A percentile compares a stretch with the other conserved stretches of the same genome.
Evolutionary conservation across 2,797 vertebrate genomes (phyloP).

Genomic region (Notoglanidium macrostoma): DNA sequence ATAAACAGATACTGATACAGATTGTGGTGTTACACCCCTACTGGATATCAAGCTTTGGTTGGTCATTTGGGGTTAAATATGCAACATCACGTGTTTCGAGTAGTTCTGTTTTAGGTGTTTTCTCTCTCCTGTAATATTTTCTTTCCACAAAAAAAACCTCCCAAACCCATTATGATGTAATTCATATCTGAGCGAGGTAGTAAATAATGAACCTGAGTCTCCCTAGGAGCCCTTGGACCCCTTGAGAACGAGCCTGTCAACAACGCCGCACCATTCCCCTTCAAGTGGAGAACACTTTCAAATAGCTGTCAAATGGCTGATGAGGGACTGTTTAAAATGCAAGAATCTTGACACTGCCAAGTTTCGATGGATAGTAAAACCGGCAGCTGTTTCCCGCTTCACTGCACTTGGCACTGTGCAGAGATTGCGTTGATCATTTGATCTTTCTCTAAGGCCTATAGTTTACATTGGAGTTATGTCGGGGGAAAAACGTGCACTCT

Average conservation of each 20-base stretch:
- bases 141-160: neutral
- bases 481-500: neutral
- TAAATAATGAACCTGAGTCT: constrained; percentile 55
- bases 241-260: constrained; percentile 38
- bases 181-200: neutral
- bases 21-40: neutral
- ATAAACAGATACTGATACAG: too few species aligned
- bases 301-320: constrained; percentile 51
- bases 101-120: neutral
- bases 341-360: constrained; percentile 47
- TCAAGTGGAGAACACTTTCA: constrained; percentile 53
- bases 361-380: constrained; percentile 51
- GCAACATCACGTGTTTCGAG: neutral
- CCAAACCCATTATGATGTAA: constrained; percentile 17
- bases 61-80: neutral
- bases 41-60: neutral
- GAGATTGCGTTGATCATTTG: constrained; percentile 26
- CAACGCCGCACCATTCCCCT: constrained; percentile 49
- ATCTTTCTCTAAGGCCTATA: constrained; percentile 22
- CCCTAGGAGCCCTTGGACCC: constrained; percentile 68
- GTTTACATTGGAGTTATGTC: neutral
- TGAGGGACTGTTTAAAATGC: constrained; percentile 55
- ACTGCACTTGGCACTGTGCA: constrained; percentile 30
- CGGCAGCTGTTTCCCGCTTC: constrained; percentile 63
- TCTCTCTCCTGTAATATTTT: neutral